A percentile compares a stretch with the other conserved stretches of the same genome.
Evolutionary conservation across 2,888 invertebrate species (phyloP).

Genomic region (Lepidocyrtoides sp.): DNA sequence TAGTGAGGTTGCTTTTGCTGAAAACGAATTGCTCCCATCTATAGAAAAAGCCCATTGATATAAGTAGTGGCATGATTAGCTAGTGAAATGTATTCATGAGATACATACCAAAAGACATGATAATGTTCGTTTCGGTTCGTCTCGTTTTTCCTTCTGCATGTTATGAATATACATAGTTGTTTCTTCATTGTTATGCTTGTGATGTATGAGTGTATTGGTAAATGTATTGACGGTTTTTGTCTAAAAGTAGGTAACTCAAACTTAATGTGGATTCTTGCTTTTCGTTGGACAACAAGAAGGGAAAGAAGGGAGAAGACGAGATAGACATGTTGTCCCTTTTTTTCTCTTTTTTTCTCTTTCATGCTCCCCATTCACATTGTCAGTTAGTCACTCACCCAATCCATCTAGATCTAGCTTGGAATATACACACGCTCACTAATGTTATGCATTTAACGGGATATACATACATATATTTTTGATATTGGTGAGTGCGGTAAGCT

Average conservation of each 20-base stretch:
- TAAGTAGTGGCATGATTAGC: slow-evolving; percentile 10
- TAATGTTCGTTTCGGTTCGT: slow-evolving; percentile 25
- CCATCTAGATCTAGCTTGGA: slow-evolving; percentile 44
- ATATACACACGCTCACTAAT: slow-evolving; percentile 39
- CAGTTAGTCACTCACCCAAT: slow-evolving; percentile 74
- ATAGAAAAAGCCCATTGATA: not conserved
- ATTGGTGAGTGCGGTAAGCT: slow-evolving; percentile 15
- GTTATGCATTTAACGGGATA: slow-evolving; percentile 37
- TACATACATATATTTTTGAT: slow-evolving; percentile 1
- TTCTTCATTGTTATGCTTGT: slow-evolving; percentile 15
- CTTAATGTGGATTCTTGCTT: slow-evolving; percentile 49
- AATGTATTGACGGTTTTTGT: slow-evolving; percentile 58
- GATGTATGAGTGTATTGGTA: slow-evolving; percentile 12
- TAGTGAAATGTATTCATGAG: slow-evolving; percentile 9
- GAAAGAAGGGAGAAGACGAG: slow-evolving; percentile 20
- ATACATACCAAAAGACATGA: slow-evolving; percentile 17
- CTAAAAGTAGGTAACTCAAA: slow-evolving; percentile 69
- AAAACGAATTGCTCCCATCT: not conserved
- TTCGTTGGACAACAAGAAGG: not conserved
- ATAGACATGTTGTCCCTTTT: slow-evolving; percentile 71
- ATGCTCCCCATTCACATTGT: slow-evolving; percentile 66
- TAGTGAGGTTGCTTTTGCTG: slow-evolving; percentile 48
- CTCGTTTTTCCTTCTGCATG: slow-evolving; percentile 13
- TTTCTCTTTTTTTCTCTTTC: slow-evolving; percentile 34
- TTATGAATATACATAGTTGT: not conserved